Base-by-base conservation (phyloP, 2,113 vertebrate species). In the Dasyprocta punctata region DNA sequence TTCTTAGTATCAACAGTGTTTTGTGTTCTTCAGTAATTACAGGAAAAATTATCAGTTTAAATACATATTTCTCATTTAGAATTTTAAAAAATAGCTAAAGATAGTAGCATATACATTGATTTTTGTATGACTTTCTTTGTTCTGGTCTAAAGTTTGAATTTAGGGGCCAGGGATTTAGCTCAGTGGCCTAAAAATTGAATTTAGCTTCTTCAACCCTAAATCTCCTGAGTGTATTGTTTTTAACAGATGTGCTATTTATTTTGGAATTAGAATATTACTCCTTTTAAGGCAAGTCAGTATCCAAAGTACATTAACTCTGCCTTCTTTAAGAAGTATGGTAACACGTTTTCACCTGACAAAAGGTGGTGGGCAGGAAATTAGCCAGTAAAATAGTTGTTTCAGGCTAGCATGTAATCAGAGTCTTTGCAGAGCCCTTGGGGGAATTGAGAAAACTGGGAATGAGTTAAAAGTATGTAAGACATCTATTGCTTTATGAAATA, bases 351-450 rank as follows among this genome's bases (percentile, higher is more conserved):
- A 97, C 96, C 96, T 97, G 96, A 98, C 84, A 97, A 86, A 67
- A 96, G 47, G n/a, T 44, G 38, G 80, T 77, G 78, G 65, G 38
- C 85, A 98, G 97, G 95, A 97, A 98, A 96, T 97, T 96, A 93
- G 89, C 94, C 98, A 96, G 98, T 98, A 96, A 97, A 98, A 95
- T 67, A 83, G 89, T 82, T 83, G 7, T 96, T 98, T 41, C 71
- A 12, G 90, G 90, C 28, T 92, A 81, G 71, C 63, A 1, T 97
- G 67, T 98, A 98, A 98, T 98, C 98, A 98, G 98, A 95, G 80
- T 28, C 78, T 93, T 96, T 89, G 54, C 47, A 95, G 94, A 96
- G 38, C 80, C 97, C 77, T 92, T 97, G 77, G 88, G 88, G 94
- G 95, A 86, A 97, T 94, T 65, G 69, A 36, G 3, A 96, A 97